Base-by-base conservation (phyloP, 1,140 invertebrate species). In the Wasmannia auropunctata region DNA sequence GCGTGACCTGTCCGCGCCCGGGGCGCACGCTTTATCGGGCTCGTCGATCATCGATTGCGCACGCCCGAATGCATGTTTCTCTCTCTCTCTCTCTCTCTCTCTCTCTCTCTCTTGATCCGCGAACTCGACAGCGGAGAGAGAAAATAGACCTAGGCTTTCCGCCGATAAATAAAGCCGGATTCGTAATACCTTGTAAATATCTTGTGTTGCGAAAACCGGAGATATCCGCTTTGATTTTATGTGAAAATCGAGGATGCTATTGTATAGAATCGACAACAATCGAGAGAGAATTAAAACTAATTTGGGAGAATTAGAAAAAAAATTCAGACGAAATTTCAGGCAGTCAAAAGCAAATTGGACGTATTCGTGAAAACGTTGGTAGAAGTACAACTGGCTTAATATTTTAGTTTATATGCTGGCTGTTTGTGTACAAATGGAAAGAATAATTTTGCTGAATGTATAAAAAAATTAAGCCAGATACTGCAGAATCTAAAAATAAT, bases 31-130 rank as follows among this genome's bases (percentile, higher is more conserved):
- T 43, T 31, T 88, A 88, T 88, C 86, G 10, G 62, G 60, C 54
- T 88, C 11, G 75, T 46, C 49, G 67, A 81, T 89, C 62, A 70
- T 81, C 54, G 87, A 86, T 88, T 76, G 22, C 28, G 43, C 87
- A 74, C 69, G 88, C 51, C 49, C 58, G 60, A 19, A 56, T 37
- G 79, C n/a, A n/a, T n/a, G n/a, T n/a, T n/a, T n/a, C n/a, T n/a
- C n/a, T n/a, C n/a, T n/a, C n/a, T n/a, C n/a, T n/a, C n/a, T n/a
- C n/a, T n/a, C n/a, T n/a, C n/a, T n/a, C n/a, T n/a, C n/a, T n/a
- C n/a, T n/a, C n/a, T n/a, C n/a, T n/a, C n/a, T n/a, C n/a, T n/a
- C n/a, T 80, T 54, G 81, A 88, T 86, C n/a, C 28, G 51, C 51
- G 49, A n/a, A 7, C 19, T n/a, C n/a, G n/a, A n/a, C n/a, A 54